Percentiles rank a stretch among this genome's conserved stretches.
Conservation (phyloP, 2,888 invertebrate genomes). For the Bursaphelenchus okinawaensis region DNA sequence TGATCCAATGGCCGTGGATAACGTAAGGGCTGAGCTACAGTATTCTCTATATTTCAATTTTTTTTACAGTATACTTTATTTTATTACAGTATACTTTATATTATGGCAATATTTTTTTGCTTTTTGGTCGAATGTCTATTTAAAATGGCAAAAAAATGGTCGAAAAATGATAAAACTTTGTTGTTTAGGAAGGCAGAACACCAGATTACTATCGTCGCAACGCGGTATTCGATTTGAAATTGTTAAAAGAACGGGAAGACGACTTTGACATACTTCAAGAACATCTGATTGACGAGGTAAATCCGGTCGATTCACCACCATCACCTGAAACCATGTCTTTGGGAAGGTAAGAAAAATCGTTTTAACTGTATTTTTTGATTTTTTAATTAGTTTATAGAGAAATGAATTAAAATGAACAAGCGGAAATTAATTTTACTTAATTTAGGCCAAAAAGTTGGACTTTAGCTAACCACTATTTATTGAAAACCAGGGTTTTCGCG, state of each 20-base stretch:
- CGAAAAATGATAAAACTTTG: neutral
- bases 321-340: conserved; percentile 29
- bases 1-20: conserved; percentile 76
- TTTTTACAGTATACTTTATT: no score
- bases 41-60: no score
- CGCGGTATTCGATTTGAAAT: conserved; percentile 66
- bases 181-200: conserved; percentile 69
- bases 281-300: conserved; percentile 30
- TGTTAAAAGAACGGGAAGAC: conserved; percentile 50
- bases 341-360: conserved; percentile 21
- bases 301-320: conserved; percentile 27
- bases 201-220: conserved; percentile 75
- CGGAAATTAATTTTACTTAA: no score
- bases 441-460: no score
- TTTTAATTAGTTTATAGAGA: no score
- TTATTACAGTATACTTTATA: neutral
- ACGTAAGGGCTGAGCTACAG: no score
- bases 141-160: neutral
- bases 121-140: neutral
- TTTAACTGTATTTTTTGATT: no score
- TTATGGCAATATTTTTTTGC: conserved; percentile 8
- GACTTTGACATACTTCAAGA: conserved; percentile 31
- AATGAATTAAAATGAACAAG: no score
- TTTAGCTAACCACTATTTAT: no score
- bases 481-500: no score